These are phyloP conservation scores for Cepphus grylle DNA, from an alignment of 2,113 vertebrate genomes.

Conservation along the genomic window DNA sequence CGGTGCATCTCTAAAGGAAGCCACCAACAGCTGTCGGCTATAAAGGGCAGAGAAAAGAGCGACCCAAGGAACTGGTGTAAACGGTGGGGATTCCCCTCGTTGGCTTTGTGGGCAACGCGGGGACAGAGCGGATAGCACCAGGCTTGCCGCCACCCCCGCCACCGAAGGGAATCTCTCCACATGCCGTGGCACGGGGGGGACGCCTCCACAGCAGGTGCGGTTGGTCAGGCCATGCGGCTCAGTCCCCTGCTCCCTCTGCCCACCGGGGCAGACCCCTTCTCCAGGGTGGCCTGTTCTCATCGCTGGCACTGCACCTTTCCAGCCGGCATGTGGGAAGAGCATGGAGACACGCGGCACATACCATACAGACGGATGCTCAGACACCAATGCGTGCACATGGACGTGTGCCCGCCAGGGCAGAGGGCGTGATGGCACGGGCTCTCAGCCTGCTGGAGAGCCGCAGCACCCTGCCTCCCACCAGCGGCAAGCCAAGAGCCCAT, in stretches of 20 bases:
- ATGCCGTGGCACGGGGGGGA: neutral
- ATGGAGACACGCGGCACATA: neutral
- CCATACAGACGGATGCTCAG: neutral
- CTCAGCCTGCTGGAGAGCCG: neutral
- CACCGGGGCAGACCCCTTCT: neutral
- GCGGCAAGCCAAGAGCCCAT: neutral
- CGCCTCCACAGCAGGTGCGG: neutral
- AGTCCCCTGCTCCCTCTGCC: neutral
- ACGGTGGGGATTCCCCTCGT: neutral
- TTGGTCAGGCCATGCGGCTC: neutral
- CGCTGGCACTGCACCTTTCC: neutral
- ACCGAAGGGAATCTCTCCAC: neutral
- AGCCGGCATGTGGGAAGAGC: neutral
- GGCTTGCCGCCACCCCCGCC: fast-evolving
- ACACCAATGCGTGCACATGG: slow-evolving; percentile 12
- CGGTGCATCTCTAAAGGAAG: neutral
- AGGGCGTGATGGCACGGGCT: neutral
- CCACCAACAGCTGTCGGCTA: neutral
- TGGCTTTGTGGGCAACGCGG: neutral
- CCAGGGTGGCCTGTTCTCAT: neutral
- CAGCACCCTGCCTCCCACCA: neutral
- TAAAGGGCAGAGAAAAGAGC: neutral
- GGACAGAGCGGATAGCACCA: neutral
- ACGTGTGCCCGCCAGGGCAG: neutral
- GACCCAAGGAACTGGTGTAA: neutral